These are phyloP conservation scores for Lasioglossum calceatum DNA, from an alignment of 2,888 invertebrate genomes.

Conservation along the genomic window DNA sequence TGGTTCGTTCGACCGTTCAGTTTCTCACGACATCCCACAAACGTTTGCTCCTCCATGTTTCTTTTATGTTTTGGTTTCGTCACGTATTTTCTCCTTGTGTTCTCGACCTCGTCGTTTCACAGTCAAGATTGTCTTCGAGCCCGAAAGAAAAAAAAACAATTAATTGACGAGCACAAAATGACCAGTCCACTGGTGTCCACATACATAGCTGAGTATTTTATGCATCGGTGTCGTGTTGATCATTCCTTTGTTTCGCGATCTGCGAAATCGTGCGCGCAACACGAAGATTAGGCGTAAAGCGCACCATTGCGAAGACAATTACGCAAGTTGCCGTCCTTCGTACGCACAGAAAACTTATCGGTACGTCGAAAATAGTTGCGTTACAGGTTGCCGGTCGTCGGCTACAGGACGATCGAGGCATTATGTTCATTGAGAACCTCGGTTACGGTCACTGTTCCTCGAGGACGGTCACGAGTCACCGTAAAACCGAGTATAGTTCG, in stretches of 20 bases:
- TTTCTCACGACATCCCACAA: background rate
- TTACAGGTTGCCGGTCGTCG: background rate
- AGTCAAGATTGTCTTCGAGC: slow-evolving; percentile 29
- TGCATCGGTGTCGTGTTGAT: slow-evolving; percentile 23
- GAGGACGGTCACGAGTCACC: background rate
- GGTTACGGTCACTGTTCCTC: slow-evolving; percentile 1
- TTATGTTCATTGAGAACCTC: background rate
- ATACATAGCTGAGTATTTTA: slow-evolving; percentile 82
- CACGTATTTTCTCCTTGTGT: slow-evolving; percentile 22
- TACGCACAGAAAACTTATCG: background rate
- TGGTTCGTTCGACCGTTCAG: background rate
- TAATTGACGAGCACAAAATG: slow-evolving; percentile 52
- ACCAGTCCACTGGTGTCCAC: slow-evolving; percentile 82
- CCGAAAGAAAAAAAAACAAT: slow-evolving; percentile 15
- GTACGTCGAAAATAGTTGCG: slow-evolving; percentile 5
- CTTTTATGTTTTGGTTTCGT: background rate
- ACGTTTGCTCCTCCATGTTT: background rate
- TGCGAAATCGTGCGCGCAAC: background rate
- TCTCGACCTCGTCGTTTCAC: slow-evolving; percentile 36
- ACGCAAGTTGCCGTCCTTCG: slow-evolving; percentile 33
- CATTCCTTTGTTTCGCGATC: slow-evolving; percentile 6
- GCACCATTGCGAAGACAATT: slow-evolving; percentile 35
- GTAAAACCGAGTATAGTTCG: slow-evolving; percentile 9
- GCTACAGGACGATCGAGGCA: background rate
- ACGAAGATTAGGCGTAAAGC: slow-evolving; percentile 31